Conservation (phyloP, 2,113 vertebrate genomes). For the Promerops cafer region DNA sequence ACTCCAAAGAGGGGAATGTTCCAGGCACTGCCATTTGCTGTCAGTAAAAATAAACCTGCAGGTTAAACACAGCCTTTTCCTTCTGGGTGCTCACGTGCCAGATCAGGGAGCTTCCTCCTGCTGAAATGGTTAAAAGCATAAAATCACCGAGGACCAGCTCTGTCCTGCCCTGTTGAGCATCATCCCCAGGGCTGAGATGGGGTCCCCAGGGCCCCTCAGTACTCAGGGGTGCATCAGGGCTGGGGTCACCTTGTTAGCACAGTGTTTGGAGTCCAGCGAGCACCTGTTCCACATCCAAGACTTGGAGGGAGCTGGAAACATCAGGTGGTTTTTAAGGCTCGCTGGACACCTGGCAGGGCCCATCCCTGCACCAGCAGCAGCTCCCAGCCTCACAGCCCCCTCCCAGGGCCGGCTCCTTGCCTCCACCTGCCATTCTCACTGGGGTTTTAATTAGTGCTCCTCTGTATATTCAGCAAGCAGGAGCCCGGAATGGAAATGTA, state of each 20-base stretch:
- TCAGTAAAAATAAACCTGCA: slow-evolving; percentile 29
- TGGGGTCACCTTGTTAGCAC: not conserved
- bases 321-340: not conserved
- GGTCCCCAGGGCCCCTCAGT: accelerated
- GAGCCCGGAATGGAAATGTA: slow-evolving; percentile 58
- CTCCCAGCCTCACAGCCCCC: not conserved
- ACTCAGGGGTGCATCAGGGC: not conserved
- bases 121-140: not conserved
- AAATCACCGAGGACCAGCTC: not conserved
- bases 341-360: not conserved
- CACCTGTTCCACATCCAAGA: accelerated
- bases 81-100: not conserved
- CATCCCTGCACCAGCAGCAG: not conserved
- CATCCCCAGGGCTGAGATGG: accelerated
- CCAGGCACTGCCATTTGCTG: not conserved
- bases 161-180: not conserved
- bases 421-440: accelerated
- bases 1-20: not conserved
- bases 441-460: slow-evolving; percentile 53
- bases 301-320: not conserved
- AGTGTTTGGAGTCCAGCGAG: accelerated
- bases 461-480: slow-evolving; percentile 21
- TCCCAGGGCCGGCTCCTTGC: not conserved
- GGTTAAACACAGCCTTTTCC: slow-evolving; percentile 11
- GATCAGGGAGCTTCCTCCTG: not conserved